phyloP scores from a whole-genome alignment of 2,113 vertebrate species.

The Tamias sibiricus region DNA sequence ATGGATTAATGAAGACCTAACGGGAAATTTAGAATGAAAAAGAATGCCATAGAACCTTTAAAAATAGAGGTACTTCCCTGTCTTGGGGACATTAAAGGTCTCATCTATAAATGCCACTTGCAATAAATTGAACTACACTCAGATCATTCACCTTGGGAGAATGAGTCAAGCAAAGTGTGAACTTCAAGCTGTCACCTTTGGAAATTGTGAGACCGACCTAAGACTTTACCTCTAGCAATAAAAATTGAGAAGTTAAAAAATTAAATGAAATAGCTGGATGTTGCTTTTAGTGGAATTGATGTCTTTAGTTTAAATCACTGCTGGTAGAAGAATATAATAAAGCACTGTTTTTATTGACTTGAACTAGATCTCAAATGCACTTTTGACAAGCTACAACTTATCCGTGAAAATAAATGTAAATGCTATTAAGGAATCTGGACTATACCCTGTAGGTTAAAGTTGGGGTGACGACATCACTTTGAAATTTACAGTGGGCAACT shows the following conservation, averaged over 20 bases:
- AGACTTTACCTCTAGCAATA: slow-evolving; percentile 53
- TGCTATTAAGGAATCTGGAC: neutral
- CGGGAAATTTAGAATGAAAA: slow-evolving; percentile 44
- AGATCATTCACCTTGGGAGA: slow-evolving; percentile 58
- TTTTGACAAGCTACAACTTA: neutral
- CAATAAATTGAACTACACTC: slow-evolving; percentile 41
- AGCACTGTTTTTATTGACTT: slow-evolving; percentile 12
- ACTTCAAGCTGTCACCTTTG: slow-evolving; percentile 42
- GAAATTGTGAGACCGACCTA: neutral
- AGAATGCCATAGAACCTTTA: slow-evolving; percentile 15
- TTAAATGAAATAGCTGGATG: slow-evolving; percentile 21
- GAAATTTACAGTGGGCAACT: neutral
- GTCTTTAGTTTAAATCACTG: slow-evolving; percentile 41
- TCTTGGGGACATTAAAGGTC: neutral
- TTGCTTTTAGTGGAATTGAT: slow-evolving; percentile 22
- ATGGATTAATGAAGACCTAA: slow-evolving; percentile 39
- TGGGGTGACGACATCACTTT: neutral
- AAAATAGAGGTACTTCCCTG: neutral
- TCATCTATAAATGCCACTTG: slow-evolving; percentile 9
- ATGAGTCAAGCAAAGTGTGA: slow-evolving; percentile 23
- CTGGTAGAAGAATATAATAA: neutral
- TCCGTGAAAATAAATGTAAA: slow-evolving; percentile 28
- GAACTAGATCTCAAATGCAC: slow-evolving; percentile 9
- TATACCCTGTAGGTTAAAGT: neutral
- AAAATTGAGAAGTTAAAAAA: slow-evolving; percentile 59